Evolutionary conservation across 37 sponge, comb jelly and placozoan genomes (phyloP), one percentile per base, ranked within the genome.

Genomic region (Amphimedon queenslandica): DNA sequence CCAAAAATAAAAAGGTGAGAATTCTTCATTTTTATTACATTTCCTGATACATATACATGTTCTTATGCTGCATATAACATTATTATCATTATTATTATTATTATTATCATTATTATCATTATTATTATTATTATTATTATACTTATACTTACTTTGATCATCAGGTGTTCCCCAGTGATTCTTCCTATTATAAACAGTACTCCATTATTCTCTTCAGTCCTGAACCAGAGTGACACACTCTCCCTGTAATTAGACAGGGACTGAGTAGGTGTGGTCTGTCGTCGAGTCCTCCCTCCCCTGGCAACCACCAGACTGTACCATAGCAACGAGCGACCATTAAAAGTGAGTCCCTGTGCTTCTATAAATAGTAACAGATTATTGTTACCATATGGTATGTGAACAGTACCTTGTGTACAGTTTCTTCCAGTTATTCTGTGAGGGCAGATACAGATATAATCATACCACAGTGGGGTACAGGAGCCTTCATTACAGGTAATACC

Each of bases 281-380:
- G 37, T 11, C 38, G 67, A 10, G 13, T 66, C 57, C 32, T 31
- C 1, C 43, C 27, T 56, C 31, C 16, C 3, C 29, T 43, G 25
- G 32, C n/a, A 1, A 0, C 16, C 23, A 40, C 20, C 65, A 86
- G 58, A 4, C 71, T 55, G 57, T 86, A 86, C 23, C 63, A 76
- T 1, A 76, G 71, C 74, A 64, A 86, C 2, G 37, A 35, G 4
- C 64, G 38, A 23, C 86, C 80, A 41, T 38, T 29, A 57, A 70
- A 79, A 28, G 77, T 75, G 37, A 86, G 30, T n/a, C 64, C 58
- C n/a, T 74, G 42, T 13, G 86, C 24, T 63, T 21, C 86, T 86
- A 69, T 23, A 35, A 4, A 36, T 0, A 36, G 5, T n/a, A 13
- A 27, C 28, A n/a, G 43, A 29, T 2, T 28, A 25, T 11, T 31